Evolutionary conservation across 2,888 invertebrate genomes (phyloP), one percentile per base, ranked within the genome.

Genomic region (Watsonalla binaria): DNA sequence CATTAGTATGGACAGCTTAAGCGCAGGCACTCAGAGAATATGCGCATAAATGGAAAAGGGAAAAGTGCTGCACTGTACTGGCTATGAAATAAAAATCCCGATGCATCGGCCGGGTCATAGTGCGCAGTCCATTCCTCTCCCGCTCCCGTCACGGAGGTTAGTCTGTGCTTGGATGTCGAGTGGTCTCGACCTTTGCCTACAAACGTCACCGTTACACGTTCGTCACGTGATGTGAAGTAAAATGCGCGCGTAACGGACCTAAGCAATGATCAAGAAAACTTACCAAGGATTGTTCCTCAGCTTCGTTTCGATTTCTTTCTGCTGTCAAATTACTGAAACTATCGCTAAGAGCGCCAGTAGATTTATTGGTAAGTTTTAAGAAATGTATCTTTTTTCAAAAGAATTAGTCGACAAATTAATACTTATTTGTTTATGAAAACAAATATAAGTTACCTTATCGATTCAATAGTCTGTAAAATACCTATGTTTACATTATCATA

Each of bases 241-340:
- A 46, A 47, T 50, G 60, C 60, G 66, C 57, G 54, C 57, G 70
- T 63, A 66, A 72, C 63, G 61, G 62, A 68, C 59, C 57, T 62
- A 61, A 80, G 79, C 73, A 63, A 90, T 89, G 90, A 85, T 89
- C 73, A 86, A 74, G 73, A 89, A 86, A 84, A 84, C 76, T 73
- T 89, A 83, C 71, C 90, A 90, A 74, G 87, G 90, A 65, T 78
- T 90, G 67, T 82, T 90, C 74, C 72, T 90, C 59, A 90, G 90
- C 78, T 86, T 90, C 64, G 72, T 90, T 69, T 90, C 90, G 46
- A 86, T 90, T 61, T 88, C 90, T 62, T 86, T 90, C 70, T 89
- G 90, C 77, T 90, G 90, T 72, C 90, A 90, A 65, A 80, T 90
- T 15, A 86, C 83, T 56, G 90, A 90, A 77, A 90, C 88, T 70